Evolutionary conservation across 2,888 invertebrate genomes (phyloP).

Genomic region (Apantesis nais): DNA sequence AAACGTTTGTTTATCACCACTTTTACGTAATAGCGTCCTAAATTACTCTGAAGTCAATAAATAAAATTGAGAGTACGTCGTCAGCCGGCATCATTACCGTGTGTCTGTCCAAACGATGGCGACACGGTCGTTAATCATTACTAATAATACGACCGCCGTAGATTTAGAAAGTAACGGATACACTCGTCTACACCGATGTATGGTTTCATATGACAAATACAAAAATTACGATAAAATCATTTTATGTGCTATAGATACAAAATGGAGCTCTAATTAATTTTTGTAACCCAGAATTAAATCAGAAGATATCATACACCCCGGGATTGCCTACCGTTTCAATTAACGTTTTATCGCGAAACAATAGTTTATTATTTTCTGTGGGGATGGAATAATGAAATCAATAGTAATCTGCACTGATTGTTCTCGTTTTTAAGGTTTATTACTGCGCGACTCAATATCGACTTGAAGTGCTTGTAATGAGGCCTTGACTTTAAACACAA

Average conservation of each 20-base stretch:
- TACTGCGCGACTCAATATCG: neutral
- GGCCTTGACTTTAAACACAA: neutral
- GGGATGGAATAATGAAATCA: neutral
- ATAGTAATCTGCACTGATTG: neutral
- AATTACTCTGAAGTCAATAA: slow-evolving; percentile 60
- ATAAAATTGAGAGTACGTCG: slow-evolving; percentile 66
- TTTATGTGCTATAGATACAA: neutral
- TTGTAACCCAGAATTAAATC: neutral
- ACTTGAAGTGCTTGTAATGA: neutral
- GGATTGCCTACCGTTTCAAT: neutral
- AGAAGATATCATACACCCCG: neutral
- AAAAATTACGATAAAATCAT: slow-evolving; percentile 9
- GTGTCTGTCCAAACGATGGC: slow-evolving; percentile 58
- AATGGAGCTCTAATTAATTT: neutral
- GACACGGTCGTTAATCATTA: slow-evolving; percentile 67
- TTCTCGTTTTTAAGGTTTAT: neutral
- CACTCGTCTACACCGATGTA: slow-evolving; percentile 24
- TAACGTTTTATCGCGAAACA: neutral
- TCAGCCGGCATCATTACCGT: slow-evolving; percentile 62
- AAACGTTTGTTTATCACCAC: neutral
- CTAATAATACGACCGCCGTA: slow-evolving; percentile 53
- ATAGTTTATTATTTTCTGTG: too few species aligned
- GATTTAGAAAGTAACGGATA: slow-evolving; percentile 44
- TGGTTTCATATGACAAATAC: slow-evolving; percentile 19
- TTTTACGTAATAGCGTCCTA: slow-evolving; percentile 27